phyloP scores from a whole-genome alignment of 2,113 vertebrate species.

The Xiphophorus couchianus region DNA sequence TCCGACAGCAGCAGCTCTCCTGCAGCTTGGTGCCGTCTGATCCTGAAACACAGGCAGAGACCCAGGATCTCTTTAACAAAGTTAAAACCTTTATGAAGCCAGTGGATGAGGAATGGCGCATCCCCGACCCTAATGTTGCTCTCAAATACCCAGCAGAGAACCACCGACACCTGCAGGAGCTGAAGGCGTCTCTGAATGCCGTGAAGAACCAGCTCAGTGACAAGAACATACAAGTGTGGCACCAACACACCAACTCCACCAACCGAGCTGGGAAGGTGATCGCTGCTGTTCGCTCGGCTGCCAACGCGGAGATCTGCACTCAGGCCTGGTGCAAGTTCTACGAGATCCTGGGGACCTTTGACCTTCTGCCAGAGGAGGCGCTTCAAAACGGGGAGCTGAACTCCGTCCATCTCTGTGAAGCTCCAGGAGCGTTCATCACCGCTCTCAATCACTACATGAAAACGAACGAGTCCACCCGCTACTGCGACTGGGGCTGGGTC shows the following conservation, averaged over 20 bases:
- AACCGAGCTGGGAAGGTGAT: conserved; percentile 92
- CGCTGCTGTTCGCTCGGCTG: conserved; percentile 79
- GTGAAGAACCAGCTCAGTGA: conserved; percentile 94
- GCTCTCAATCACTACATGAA: conserved; percentile 93
- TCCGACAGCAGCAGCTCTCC: conserved; percentile 48
- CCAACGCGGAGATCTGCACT: conserved; percentile 93
- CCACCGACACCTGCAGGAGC: conserved; percentile 78
- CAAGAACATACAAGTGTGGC: conserved; percentile 94
- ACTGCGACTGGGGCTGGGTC: conserved; percentile 91
- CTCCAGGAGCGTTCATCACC: conserved; percentile 91
- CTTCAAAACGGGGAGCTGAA: conserved; percentile 84
- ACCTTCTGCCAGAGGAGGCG: conserved; percentile 82
- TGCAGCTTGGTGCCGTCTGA: conserved; percentile 62
- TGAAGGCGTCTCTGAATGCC: conserved; percentile 89
- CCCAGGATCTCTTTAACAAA: conserved; percentile 86
- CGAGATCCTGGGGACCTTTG: conserved; percentile 88
- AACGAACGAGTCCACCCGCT: conserved; percentile 74
- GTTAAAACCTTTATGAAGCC: conserved; percentile 83
- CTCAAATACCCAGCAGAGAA: conserved; percentile 75
- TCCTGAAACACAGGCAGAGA: conserved; percentile 78
- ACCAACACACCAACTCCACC: conserved; percentile 91
- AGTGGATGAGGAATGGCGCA: conserved; percentile 78
- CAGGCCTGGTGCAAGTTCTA: conserved; percentile 97
- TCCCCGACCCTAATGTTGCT: conserved; percentile 80
- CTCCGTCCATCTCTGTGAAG: conserved; percentile 92